Base-by-base conservation (phyloP, 2,113 vertebrate genomes). In the Phaethornis superciliosus region DNA sequence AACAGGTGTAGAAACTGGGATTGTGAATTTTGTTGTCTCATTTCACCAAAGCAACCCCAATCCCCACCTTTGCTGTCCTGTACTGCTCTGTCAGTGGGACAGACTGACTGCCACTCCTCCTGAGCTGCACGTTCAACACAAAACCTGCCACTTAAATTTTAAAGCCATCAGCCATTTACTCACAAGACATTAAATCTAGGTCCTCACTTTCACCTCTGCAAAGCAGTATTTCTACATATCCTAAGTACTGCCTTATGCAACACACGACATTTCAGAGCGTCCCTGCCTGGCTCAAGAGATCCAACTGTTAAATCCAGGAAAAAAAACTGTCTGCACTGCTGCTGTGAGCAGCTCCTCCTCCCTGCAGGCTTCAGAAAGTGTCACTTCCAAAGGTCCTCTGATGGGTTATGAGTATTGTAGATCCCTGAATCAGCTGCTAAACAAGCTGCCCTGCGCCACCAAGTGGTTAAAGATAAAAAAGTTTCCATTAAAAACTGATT, bases 381-480 rank as follows among this genome's bases (percentile, higher is more conserved):
- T 62, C 60, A 49, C 8, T 74, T 55, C 75, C 83, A 35, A 63
- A 83, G 87, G 65, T 60, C 68, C 56, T 71, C 27, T 51, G 33
- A 51, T 13, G 54, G 65, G 63, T 49, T 46, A 26, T 4, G 35
- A 28, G 63, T 3, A 22, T 7, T 46, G 35, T 9, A 49, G 78
- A 46, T 49, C 44, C 49, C 33, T 16, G 52, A 8, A 56, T 2
- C 74, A 68, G 71, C 56, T 70, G 63, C 65, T 26, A 4, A 72
- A 10, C 67, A 65, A 64, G 81, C 93, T 55, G 85, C 93, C 78
- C 46, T 32, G 80, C 76, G 94, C 97, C 98, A 95, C 94, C 97
- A 86, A 19, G 98, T 96, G 98, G 97, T 82, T 4, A 63, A 2
- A 74, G 59, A 24, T 2, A 62, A 20, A 92, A 97, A 64, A 6